Percentiles rank a stretch among this genome's conserved stretches.
Evolutionary conservation across 1,140 invertebrate species (phyloP).

Genomic region (Ruditapes philippinarum): DNA sequence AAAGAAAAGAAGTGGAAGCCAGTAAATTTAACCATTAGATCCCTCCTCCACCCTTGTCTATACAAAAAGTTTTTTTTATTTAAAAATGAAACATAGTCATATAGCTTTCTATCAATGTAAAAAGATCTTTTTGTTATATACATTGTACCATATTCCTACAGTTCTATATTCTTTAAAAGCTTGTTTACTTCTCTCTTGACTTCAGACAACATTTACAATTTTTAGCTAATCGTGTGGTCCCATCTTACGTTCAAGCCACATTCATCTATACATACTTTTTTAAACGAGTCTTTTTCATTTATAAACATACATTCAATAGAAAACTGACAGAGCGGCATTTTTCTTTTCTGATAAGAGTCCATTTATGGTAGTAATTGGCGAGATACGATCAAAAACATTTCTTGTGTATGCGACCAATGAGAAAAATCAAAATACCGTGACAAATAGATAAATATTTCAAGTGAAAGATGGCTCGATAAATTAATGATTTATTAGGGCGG

Average conservation of each 20-base stretch:
- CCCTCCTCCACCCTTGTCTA: no score
- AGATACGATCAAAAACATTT: conserved; percentile 20
- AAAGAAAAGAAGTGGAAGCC: no score
- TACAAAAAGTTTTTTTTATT: no score
- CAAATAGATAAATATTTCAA: conserved; percentile 42
- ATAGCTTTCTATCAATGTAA: no score
- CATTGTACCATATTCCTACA: no score
- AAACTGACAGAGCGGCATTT: conserved; percentile 23
- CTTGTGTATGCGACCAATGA: conserved; percentile 9
- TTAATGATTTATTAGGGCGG: conserved; percentile 23
- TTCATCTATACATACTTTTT: not conserved
- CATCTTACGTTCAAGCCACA: not conserved
- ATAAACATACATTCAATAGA: conserved; percentile 24
- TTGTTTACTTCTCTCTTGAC: no score
- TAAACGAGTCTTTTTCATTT: not conserved
- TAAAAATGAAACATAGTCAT: no score
- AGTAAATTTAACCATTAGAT: no score
- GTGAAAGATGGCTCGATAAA: conserved; percentile 13
- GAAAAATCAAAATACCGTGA: conserved; percentile 32
- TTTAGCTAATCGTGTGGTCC: conserved; percentile 32
- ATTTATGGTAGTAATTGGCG: not conserved
- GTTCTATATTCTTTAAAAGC: no score
- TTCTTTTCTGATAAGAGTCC: not conserved
- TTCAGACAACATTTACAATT: not conserved
- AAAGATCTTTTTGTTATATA: no score